Base-by-base conservation (phyloP, 1,140 invertebrate genomes). In the Papilio aristodemus region DNA sequence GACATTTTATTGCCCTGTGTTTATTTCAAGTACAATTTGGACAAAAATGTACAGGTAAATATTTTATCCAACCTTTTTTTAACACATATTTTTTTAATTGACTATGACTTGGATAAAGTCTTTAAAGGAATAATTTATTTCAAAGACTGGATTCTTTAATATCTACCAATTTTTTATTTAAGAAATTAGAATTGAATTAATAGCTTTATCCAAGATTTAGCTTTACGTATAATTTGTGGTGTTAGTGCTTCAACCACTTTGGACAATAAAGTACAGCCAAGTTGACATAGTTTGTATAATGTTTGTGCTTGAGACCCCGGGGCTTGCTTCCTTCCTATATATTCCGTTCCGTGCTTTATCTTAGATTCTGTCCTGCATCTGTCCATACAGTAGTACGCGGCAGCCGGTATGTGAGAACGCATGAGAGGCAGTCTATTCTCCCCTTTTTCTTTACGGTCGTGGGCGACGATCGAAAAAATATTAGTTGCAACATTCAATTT, bases 241-340 rank as follows among this genome's bases (percentile, higher is more conserved):
- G 19, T 22, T 32, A 67, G 14, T 62, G 43, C 46, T 59, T 68
- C 50, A 43, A 63, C 10, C 17, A 59, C 59, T 73, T 74, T 71
- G 60, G 14, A 74, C 67, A 58, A 70, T 72, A 83, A 85, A 87
- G 86, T 90, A 89, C 87, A 89, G 84, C 86, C 89, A 89, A 87
- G 80, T 89, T 86, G 84, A 85, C 71, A 43, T 71, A 76, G 67
- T 22, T 66, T 71, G 70, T 79, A 71, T 70, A 73, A 67, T 70
- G 59, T 71, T 77, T 85, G 86, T 82, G 84, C 81, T 85, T 70
- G 72, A 76, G 75, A 77, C 79, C 77, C 76, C 75, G 80, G 82
- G 83, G 86, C 87, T 87, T 87, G 83, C 79, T 72, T 83, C 81
- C 81, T 69, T 57, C 64, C 69, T 67, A 32, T 64, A 50, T 77